Evolutionary conservation across 2,113 vertebrate genomes (phyloP).

Genomic region (Psephotus haematonotus): DNA sequence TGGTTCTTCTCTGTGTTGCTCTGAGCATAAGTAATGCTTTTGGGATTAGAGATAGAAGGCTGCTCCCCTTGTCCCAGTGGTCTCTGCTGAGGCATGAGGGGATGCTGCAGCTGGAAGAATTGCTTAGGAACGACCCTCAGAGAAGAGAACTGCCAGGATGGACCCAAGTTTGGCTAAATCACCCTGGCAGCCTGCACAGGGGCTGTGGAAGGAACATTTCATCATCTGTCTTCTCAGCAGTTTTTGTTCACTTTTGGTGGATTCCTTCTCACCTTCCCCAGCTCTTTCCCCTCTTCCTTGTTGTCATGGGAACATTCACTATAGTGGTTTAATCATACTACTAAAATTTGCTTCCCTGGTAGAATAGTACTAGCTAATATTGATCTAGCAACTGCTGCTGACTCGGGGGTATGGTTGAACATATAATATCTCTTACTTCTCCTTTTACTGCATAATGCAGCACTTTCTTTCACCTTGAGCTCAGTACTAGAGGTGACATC

Average conservation of each 20-base stretch:
- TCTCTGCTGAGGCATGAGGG: not conserved
- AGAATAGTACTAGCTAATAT: slow-evolving; percentile 48
- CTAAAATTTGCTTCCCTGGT: not conserved
- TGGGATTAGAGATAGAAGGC: not conserved
- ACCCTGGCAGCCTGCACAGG: not conserved
- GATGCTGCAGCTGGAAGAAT: not conserved
- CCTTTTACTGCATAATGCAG: slow-evolving; percentile 36
- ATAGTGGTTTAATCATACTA: slow-evolving; percentile 10
- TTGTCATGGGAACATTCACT: slow-evolving; percentile 60
- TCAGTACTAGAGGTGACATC: not conserved
- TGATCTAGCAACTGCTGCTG: slow-evolving; percentile 50
- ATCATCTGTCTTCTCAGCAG: not conserved
- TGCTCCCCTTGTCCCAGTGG: not conserved
- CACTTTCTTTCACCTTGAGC: slow-evolving; percentile 25
- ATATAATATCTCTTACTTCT: not conserved
- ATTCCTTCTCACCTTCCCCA: not conserved
- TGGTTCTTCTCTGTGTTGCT: not conserved
- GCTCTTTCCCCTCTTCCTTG: not conserved
- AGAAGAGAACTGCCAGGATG: not conserved
- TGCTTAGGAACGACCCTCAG: not conserved
- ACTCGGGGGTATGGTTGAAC: not conserved
- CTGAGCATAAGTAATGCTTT: not conserved
- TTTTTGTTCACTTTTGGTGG: slow-evolving; percentile 20
- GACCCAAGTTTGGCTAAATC: not conserved
- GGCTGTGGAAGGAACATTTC: not conserved